phyloP scores from a whole-genome alignment of 2,113 vertebrate species.

The Rhipidura dahli region DNA sequence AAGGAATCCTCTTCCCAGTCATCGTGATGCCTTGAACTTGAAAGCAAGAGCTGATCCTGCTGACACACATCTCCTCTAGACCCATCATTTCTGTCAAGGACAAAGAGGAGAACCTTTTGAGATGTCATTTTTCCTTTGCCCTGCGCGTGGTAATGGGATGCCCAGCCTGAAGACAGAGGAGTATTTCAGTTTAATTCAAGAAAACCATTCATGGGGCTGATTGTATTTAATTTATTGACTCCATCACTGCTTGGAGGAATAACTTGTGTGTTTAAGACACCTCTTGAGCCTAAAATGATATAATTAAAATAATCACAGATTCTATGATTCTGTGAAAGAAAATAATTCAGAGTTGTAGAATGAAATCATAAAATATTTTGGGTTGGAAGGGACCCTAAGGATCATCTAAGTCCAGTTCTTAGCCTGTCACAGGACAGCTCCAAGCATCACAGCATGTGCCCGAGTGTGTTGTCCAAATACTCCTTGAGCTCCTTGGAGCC shows the following conservation, averaged over 20 bases:
- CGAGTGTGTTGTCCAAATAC: neutral
- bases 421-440: neutral
- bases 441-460: neutral
- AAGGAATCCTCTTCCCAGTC: neutral
- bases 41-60: neutral
- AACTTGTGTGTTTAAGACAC: neutral
- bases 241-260: neutral
- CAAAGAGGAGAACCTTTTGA: neutral
- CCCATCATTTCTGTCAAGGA: no score
- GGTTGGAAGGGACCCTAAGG: neutral
- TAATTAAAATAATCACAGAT: neutral
- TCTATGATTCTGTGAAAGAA: no score
- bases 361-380: neutral
- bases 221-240: neutral
- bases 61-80: neutral
- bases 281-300: neutral
- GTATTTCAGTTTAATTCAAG: neutral
- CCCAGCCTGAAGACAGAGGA: neutral
- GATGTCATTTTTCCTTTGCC: neutral
- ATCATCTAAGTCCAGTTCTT: accelerated
- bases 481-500: neutral
- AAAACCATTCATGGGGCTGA: neutral
- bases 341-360: neutral
- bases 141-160: accelerated
- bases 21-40: neutral